Conservation (phyloP, 1,140 invertebrate species). For the Eulimnadia texana region DNA sequence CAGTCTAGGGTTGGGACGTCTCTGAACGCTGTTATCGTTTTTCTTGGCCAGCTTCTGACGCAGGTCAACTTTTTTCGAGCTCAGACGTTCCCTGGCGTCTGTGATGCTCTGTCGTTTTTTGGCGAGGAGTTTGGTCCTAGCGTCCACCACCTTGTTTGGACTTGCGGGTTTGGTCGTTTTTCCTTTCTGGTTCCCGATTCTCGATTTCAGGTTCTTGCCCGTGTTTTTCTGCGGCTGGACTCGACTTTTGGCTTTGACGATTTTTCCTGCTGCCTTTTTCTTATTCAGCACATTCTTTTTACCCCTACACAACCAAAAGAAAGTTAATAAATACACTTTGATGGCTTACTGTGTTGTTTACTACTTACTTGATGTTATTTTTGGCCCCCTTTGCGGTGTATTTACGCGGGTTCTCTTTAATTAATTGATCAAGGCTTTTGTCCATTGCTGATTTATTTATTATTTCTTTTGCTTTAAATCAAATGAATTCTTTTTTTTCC, state of each 20-base stretch:
- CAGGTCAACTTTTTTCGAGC: slow-evolving; percentile 47
- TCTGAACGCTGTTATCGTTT: slow-evolving; percentile 16
- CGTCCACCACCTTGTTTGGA: slow-evolving; percentile 36
- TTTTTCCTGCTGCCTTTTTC: background rate
- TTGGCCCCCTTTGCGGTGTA: slow-evolving; percentile 5
- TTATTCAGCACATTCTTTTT: background rate
- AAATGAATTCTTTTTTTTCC: no score
- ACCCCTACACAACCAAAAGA: background rate
- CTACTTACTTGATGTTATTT: no score
- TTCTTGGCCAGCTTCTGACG: slow-evolving; percentile 40
- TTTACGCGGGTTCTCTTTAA: slow-evolving; percentile 17
- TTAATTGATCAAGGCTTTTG: slow-evolving; percentile 19
- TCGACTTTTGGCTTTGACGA: slow-evolving; percentile 4
- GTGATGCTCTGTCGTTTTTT: slow-evolving; percentile 46
- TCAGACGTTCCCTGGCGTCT: slow-evolving; percentile 53
- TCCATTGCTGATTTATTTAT: slow-evolving; percentile 11
- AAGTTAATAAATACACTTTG: background rate
- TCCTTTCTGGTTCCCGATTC: background rate
- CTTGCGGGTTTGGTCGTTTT: background rate
- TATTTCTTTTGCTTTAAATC: no score
- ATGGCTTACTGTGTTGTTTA: no score
- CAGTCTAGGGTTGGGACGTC: slow-evolving; percentile 15
- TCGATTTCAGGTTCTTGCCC: background rate
- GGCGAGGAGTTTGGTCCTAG: slow-evolving; percentile 49
- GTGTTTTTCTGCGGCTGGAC: background rate